Conservation (phyloP, 2,797 vertebrate species). For the Mallotus villosus region DNA sequence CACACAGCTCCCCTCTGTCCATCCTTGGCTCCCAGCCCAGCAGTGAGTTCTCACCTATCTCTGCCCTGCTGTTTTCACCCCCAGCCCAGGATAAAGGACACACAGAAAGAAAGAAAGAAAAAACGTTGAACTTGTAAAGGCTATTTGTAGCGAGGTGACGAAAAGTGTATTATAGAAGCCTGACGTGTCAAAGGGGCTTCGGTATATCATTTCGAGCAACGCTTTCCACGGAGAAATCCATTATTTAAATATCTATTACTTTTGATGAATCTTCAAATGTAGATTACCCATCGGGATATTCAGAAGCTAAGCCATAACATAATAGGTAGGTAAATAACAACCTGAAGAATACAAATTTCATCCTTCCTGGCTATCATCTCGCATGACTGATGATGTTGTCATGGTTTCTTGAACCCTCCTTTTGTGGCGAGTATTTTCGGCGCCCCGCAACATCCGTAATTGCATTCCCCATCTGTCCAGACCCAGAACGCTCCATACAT, state of each 20-base stretch:
- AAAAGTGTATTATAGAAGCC: no score
- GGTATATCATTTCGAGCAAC: not conserved
- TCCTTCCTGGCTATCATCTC: constrained; percentile 60
- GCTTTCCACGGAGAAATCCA: not conserved
- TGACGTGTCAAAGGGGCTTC: no score
- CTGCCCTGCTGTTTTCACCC: not conserved
- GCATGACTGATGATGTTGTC: constrained; percentile 68
- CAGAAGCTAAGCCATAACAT: not conserved
- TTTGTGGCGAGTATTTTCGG: constrained; percentile 59
- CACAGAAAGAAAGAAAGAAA: not conserved
- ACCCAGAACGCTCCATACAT: constrained; percentile 64
- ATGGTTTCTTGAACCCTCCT: constrained; percentile 61
- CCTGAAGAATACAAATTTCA: constrained; percentile 63
- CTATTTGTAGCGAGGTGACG: not conserved
- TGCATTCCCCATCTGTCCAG: constrained; percentile 73
- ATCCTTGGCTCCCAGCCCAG: constrained; percentile 4
- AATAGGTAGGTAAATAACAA: constrained; percentile 31
- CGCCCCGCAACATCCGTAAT: constrained; percentile 66
- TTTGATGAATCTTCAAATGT: not conserved
- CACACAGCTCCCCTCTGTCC: not conserved
- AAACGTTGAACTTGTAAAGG: not conserved
- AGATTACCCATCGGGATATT: constrained; percentile 1
- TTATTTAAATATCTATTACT: not conserved
- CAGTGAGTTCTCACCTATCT: constrained; percentile 2
- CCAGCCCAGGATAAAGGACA: not conserved